phyloP scores from a whole-genome alignment of 92 coral and sea anemone species.

The Desmophyllum pertusum region DNA sequence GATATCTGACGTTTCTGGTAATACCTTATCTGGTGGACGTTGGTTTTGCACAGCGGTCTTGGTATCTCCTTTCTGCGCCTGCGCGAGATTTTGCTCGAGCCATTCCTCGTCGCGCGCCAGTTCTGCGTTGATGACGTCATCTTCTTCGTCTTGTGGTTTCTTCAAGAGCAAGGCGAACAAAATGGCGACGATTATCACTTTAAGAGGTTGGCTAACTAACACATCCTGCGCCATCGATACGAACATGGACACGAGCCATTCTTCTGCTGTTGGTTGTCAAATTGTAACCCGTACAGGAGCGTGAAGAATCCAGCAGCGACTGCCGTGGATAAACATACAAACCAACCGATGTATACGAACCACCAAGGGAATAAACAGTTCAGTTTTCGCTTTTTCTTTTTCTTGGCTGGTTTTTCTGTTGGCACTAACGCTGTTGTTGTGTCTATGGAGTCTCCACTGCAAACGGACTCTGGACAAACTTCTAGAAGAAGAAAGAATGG shows the following conservation, averaged over 20 bases:
- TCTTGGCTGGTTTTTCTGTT: slow-evolving; percentile 20
- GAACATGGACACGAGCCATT: slow-evolving; percentile 87
- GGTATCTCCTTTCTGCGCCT: slow-evolving; percentile 47
- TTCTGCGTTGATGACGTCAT: slow-evolving; percentile 78
- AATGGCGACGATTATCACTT: slow-evolving; percentile 84
- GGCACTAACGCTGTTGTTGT: slow-evolving; percentile 40
- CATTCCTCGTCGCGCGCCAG: slow-evolving; percentile 89
- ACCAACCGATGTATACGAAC: slow-evolving; percentile 92
- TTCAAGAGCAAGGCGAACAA: slow-evolving; percentile 84
- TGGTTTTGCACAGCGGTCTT: slow-evolving; percentile 48
- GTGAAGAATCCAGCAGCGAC: slow-evolving; percentile 78
- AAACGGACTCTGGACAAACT: slow-evolving; percentile 39
- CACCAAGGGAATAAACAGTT: slow-evolving; percentile 90
- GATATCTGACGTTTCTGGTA: neutral
- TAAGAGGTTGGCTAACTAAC: slow-evolving; percentile 88
- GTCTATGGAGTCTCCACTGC: slow-evolving; percentile 50
- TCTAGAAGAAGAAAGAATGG: neutral
- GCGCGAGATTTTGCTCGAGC: slow-evolving; percentile 76
- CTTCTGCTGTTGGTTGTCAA: slow-evolving; percentile 70
- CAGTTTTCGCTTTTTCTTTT: slow-evolving; percentile 34
- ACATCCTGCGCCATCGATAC: slow-evolving; percentile 88
- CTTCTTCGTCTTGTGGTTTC: slow-evolving; percentile 85
- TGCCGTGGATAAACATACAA: slow-evolving; percentile 67
- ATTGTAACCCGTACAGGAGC: slow-evolving; percentile 71
- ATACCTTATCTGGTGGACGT: slow-evolving; percentile 78